A percentile compares a stretch with the other conserved stretches of the same genome.
These are phyloP conservation scores for Phaedon cochleariae DNA, from an alignment of 2,888 invertebrate species.

Conservation along the genomic window DNA sequence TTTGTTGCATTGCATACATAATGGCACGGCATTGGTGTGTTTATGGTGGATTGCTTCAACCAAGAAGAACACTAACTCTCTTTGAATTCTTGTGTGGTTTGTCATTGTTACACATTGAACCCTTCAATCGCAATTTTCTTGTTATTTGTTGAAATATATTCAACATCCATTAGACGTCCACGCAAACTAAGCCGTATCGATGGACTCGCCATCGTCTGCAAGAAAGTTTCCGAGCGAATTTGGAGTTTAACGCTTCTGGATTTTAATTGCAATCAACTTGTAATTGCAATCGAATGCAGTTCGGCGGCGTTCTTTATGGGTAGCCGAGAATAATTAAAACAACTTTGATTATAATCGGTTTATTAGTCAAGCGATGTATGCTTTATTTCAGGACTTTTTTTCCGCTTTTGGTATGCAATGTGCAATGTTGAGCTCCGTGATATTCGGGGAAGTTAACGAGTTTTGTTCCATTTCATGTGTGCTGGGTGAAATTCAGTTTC, in stretches of 20 bases:
- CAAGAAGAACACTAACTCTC: too few species aligned
- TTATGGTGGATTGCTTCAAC: too few species aligned
- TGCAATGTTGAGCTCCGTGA: background rate
- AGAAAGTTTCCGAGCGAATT: conserved; percentile 48
- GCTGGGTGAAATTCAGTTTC: background rate
- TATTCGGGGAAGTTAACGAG: background rate
- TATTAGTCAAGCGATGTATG: conserved; percentile 42
- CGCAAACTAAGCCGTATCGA: conserved; percentile 17
- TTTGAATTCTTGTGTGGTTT: too few species aligned
- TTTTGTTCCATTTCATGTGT: background rate
- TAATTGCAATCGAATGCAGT: conserved; percentile 57
- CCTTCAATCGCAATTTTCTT: background rate
- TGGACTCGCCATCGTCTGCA: conserved; percentile 46
- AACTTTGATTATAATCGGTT: conserved; percentile 50
- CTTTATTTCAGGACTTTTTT: conserved; percentile 23
- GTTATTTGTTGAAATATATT: background rate
- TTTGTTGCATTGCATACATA: too few species aligned
- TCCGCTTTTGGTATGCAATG: background rate
- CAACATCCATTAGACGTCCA: background rate
- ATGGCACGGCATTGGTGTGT: too few species aligned
- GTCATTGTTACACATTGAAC: too few species aligned
- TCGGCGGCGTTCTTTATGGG: conserved; percentile 50
- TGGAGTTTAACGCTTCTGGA: conserved; percentile 48
- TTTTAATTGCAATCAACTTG: conserved; percentile 59
- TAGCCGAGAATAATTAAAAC: conserved; percentile 54